Evolutionary conservation across 2,888 invertebrate species (phyloP), one percentile per base, ranked within the genome.

Genomic region (Melieria crassipennis): DNA sequence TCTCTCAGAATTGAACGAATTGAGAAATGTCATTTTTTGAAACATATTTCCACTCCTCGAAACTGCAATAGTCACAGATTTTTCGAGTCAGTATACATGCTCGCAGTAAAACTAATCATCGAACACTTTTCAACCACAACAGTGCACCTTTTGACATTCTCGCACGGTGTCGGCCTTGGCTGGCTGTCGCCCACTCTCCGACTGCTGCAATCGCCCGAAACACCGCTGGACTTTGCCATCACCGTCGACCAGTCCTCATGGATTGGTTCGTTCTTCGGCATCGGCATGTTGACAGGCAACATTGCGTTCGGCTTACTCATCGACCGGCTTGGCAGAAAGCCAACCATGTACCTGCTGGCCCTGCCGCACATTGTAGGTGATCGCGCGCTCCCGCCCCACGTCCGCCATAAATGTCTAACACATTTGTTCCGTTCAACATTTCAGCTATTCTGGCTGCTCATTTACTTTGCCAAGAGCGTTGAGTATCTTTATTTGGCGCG

Each of bases 111-210:
- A 30, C 7, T 48, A 4, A 13, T 13, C 16, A 47, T 45, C 5
- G 0, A 13, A 11, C 45, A 9, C 6, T 48, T 62, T 61, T 52
- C 42, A 58, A 30, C 30, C 30, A 30, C 30, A 30, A 30, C 30
- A 87, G 87, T 82, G 0, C 85, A 86, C 65, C 81, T 86, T 16
- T 80, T 86, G 11, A 79, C 82, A 4, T 80, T 86, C 66, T 79
- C 81, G 0, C 86, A 86, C 79, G 86, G 87, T 7, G 75, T 84
- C 6, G 82, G 83, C 0, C 57, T 83, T 10, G 87, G 85, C 9
- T 87, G 87, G 86, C 71, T 85, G 0, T 82, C 85, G 3, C 86
- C 86, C 2, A 83, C 83, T 0, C 72, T 86, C 1, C 77, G 78
- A 1, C 80, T 81, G 70, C 77, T 86, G 16, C 80, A 81, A 55